Conservation (phyloP, 2,888 invertebrate genomes). For the Apamea monoglypha region DNA sequence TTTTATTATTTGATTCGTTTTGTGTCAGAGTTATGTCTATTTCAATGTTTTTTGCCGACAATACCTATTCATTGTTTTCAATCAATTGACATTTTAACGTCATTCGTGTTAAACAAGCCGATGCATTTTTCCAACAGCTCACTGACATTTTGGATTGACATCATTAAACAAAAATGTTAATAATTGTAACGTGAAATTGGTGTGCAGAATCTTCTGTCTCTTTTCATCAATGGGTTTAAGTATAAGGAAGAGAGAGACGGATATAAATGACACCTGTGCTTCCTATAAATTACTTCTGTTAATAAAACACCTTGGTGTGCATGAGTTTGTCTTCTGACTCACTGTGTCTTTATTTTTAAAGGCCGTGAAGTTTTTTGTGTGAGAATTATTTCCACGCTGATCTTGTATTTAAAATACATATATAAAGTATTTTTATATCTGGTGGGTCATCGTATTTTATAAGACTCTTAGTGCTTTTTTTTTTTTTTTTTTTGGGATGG, state of each 20-base stretch:
- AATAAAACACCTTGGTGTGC: constrained; percentile 46
- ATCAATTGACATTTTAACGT: constrained; percentile 34
- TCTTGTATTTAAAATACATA: constrained; percentile 25
- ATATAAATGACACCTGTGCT: constrained; percentile 4
- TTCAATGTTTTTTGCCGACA: not conserved
- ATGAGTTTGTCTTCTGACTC: constrained; percentile 39
- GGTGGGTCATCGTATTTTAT: constrained; percentile 20
- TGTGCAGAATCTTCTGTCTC: constrained; percentile 18
- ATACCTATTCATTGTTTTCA: not conserved
- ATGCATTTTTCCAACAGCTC: constrained; percentile 39
- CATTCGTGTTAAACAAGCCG: constrained; percentile 15
- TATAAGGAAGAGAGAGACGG: constrained; percentile 9
- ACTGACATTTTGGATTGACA: constrained; percentile 9
- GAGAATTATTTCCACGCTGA: constrained; percentile 44
- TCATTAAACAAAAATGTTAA: constrained; percentile 39
- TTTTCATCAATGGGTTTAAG: not conserved
- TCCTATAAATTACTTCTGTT: constrained; percentile 28
- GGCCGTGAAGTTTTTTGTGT: constrained; percentile 44
- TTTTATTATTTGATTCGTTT: not conserved
- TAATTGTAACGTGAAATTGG: constrained; percentile 8
- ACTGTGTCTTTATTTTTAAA: constrained; percentile 39
- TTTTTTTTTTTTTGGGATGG: no score
- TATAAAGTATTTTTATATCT: constrained; percentile 25
- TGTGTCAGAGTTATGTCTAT: not conserved
- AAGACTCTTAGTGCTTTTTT: not conserved